Base-by-base conservation (phyloP, 2,797 vertebrate genomes). In the Decapterus maruadsi region DNA sequence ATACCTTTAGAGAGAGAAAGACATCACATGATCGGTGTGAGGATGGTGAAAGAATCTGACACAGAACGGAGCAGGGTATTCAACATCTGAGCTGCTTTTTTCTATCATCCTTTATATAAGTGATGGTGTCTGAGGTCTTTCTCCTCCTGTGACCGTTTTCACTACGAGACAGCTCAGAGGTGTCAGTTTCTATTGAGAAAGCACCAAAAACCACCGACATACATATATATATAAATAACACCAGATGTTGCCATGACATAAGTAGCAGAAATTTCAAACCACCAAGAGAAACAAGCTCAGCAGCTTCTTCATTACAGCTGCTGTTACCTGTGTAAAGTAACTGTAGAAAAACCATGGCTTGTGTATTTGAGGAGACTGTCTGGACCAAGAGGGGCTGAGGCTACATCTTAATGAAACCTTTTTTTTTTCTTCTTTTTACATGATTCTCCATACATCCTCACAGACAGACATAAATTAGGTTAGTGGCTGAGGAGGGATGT, bases 1-100 rank as follows among this genome's bases (percentile, higher is more conserved):
- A 99, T 99, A 91, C 95, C 97, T 98, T 91, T 13, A 92, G 81
- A 51, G 12, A 29, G 9, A 78, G 45, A 31, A 1, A 22, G 34
- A 16, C 31, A 58, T 22, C 17, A 70, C 48, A 68, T 5, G 12
- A 29, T 46, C 59, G 77, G 54, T 2, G 12, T 6, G 50, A 45
- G 12, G 50, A 20, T 29, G 26, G n/a, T 9, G 9, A 43, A 7
- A 45, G 22, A 6, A 22, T 20, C n/a, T 4, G 31, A 29, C 62
- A 38, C 17, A 3, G n/a, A 26, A 42, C 26, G 20, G 36, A 51
- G 4, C 11, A 2, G 42, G 43, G 31, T 6, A 13, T 6, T 40
- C 29, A 22, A 26, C 17, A 17, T 17, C 29, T 46, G 54, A 70
- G 16, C 2, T 20, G 34, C 46, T 10, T 63, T 22, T 75, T 75